Evolutionary conservation across 1,140 invertebrate species (phyloP), one percentile per base, ranked within the genome.

Genomic region (Pteromalus puparum): DNA sequence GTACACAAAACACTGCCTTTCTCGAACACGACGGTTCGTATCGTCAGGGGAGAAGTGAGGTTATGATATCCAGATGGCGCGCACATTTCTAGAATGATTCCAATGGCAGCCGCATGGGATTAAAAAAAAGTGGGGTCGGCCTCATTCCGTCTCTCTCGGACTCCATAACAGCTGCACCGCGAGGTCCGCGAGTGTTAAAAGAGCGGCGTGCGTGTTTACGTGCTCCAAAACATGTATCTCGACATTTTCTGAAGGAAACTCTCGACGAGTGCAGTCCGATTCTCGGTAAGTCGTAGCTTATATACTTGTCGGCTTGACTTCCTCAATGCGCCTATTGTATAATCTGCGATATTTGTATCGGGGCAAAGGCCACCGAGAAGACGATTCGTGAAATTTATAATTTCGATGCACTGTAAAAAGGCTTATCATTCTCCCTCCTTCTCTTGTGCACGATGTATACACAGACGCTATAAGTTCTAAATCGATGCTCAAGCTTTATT

Each of bases 31-130:
- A 61, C 53, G n/a, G 18, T 18, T 61, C 53, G 18, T 5, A 53
- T 61, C 3, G 15, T n/a, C 38, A 42, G 53, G 18, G 21, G n/a
- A 61, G 1, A n/a, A 61, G 53, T 21, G 3, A 61, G 53, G 53
- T 61, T 61, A 61, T 21, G 53, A n/a, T n/a, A n/a, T 18, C 53
- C 28, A 82, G 81, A 67, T 82, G 81, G 81, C 73, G 81, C 53
- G 24, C 18, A 12, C 38, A 81, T 48, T 72, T 81, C 65, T 18
- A 65, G 30, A 78, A 34, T n/a, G 9, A 67, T 21, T 9, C 38
- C 5, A 42, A 10, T 42, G 38, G 30, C 30, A 34, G 30, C 30
- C 13, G 13, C 13, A 48, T 48, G 15, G 46, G 46, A 61, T 61
- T 18, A 21, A 61, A 61, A 53, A 53, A 61, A 61, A n/a, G 18